phyloP scores from a whole-genome alignment of 30 jellyfish, hydroid and myxozoan species.

The Cassiopea andromeda region DNA sequence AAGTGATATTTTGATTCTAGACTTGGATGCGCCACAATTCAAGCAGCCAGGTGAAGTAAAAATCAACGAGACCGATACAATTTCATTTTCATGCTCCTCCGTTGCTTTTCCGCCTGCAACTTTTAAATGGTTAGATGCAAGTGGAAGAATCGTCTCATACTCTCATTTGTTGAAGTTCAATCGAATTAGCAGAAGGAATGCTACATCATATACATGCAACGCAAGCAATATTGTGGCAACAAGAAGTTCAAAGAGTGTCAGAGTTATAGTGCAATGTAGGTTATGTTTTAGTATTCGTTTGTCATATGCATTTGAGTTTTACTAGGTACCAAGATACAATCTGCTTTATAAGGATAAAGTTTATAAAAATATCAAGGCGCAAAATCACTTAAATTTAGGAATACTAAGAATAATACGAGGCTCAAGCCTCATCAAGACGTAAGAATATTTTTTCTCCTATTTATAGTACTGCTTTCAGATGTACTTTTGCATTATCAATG shows the following conservation, averaged over 20 bases:
- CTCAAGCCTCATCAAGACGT: no score
- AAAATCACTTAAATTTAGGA: no score
- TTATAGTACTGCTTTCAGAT: no score
- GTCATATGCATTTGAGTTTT: background rate
- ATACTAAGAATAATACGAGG: no score
- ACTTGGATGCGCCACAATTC: slow-evolving; percentile 23
- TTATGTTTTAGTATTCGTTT: background rate
- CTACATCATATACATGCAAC: slow-evolving; percentile 3
- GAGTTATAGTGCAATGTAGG: slow-evolving; percentile 37
- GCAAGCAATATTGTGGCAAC: slow-evolving; percentile 23
- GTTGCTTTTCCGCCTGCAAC: slow-evolving; percentile 10
- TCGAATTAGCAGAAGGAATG: slow-evolving; percentile 9
- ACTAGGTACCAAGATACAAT: background rate
- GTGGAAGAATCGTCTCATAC: slow-evolving; percentile 7
- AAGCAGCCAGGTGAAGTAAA: background rate
- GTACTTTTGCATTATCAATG: no score
- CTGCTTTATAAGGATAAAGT: background rate
- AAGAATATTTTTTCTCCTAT: no score
- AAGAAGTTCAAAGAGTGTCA: background rate
- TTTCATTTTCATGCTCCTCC: slow-evolving; percentile 1
- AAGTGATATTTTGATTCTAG: background rate
- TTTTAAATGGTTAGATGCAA: background rate
- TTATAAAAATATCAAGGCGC: no score
- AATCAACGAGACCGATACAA: background rate
- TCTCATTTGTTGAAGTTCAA: background rate